These are phyloP conservation scores for Apamea crenata DNA, from an alignment of 2,888 invertebrate species.

Conservation along the genomic window DNA sequence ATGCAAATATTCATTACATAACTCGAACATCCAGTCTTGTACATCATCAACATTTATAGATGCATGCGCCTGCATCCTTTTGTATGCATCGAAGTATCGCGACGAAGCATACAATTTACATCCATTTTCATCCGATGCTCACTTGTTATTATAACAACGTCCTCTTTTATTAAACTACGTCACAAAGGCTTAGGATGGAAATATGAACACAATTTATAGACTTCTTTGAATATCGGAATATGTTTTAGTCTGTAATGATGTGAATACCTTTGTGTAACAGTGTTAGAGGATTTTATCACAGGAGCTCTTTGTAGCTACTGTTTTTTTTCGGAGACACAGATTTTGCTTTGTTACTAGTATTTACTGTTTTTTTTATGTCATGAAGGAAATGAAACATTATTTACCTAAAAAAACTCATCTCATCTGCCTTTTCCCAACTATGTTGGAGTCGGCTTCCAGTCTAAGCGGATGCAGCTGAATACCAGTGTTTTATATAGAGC, in stretches of 20 bases:
- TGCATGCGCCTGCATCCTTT: slow-evolving; percentile 11
- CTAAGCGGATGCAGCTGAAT: no score
- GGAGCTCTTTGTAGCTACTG: neutral
- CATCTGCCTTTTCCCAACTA: neutral
- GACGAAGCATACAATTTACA: slow-evolving; percentile 49
- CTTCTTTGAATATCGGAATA: slow-evolving; percentile 39
- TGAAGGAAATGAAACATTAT: neutral
- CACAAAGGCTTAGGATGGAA: slow-evolving; percentile 18
- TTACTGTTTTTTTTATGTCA: neutral
- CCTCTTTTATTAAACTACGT: slow-evolving; percentile 27
- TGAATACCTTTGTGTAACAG: neutral
- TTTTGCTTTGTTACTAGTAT: neutral
- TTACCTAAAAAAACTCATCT: neutral
- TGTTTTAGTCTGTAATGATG: slow-evolving; percentile 26
- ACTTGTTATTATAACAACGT: slow-evolving; percentile 45
- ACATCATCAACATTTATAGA: slow-evolving; percentile 26
- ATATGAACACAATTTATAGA: slow-evolving; percentile 47
- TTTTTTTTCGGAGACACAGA: neutral
- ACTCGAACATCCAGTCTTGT: neutral
- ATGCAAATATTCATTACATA: slow-evolving; percentile 17
- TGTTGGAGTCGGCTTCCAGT: neutral
- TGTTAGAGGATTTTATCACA: neutral
- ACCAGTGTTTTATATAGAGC: no score
- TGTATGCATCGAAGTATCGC: slow-evolving; percentile 46
- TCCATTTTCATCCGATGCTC: slow-evolving; percentile 40